Evolutionary conservation across 2,888 invertebrate species (phyloP).

Genomic region (Agonum fuliginosum): DNA sequence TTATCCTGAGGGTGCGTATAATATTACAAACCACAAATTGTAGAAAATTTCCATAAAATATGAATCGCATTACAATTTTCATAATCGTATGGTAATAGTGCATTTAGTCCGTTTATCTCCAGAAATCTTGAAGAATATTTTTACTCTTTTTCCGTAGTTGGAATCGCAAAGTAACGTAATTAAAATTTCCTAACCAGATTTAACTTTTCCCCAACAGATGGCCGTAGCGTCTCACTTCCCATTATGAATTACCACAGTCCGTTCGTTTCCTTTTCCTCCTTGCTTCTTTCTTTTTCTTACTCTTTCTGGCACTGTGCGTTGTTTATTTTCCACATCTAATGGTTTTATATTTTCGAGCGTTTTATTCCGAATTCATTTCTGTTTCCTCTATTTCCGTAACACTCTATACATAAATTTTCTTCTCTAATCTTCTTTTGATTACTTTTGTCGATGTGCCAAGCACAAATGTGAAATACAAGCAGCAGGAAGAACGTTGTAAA

Average conservation of each 20-base stretch:
- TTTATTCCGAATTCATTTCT: slow-evolving; percentile 57
- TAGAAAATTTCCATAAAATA: slow-evolving; percentile 6
- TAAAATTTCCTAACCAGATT: slow-evolving; percentile 47
- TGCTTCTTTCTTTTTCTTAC: slow-evolving; percentile 9
- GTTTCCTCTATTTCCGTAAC: slow-evolving; percentile 54
- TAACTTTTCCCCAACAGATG: slow-evolving; percentile 49
- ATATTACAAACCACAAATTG: too few relatives aligned
- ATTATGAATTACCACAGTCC: slow-evolving; percentile 51
- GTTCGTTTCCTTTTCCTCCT: slow-evolving; percentile 20
- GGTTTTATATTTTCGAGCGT: slow-evolving; percentile 56
- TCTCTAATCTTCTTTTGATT: slow-evolving; percentile 59
- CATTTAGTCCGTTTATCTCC: slow-evolving; percentile 11
- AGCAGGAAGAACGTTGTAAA: slow-evolving; percentile 21
- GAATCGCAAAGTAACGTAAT: slow-evolving; percentile 45
- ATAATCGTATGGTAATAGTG: slow-evolving; percentile 28
- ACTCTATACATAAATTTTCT: slow-evolving; percentile 56
- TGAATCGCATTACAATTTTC: background rate
- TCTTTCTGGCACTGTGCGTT: slow-evolving; percentile 22
- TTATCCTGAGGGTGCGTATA: too few relatives aligned
- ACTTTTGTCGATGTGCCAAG: slow-evolving; percentile 58
- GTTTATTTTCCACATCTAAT: slow-evolving; percentile 54
- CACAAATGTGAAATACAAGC: slow-evolving; percentile 53
- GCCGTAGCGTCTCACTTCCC: slow-evolving; percentile 45
- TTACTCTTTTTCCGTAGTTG: slow-evolving; percentile 39
- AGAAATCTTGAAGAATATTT: slow-evolving; percentile 25